Conservation (phyloP, 1,140 invertebrate genomes). For the Tribolium castaneum region DNA sequence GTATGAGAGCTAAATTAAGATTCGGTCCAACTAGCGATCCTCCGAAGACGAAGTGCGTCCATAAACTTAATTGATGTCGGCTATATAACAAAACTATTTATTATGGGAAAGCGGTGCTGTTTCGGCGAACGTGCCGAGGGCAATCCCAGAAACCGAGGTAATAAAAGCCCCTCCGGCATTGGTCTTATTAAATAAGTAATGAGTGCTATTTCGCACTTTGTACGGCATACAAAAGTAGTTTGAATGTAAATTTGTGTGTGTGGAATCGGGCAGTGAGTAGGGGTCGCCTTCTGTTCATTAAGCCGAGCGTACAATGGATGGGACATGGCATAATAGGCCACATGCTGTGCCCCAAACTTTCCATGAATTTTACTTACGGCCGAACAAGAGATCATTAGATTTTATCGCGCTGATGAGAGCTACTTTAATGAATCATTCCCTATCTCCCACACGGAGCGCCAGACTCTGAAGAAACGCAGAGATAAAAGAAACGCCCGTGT, state of each 20-base stretch:
- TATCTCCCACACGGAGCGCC: not conserved
- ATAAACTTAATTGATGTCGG: conserved; percentile 31
- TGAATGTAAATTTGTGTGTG: conserved; percentile 32
- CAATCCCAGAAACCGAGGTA: conserved; percentile 34
- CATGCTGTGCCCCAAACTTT: conserved; percentile 20
- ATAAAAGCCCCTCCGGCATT: conserved; percentile 31
- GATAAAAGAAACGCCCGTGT: conserved; percentile 1
- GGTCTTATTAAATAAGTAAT: conserved; percentile 36
- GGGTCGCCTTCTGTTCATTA: conserved; percentile 32
- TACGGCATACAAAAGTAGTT: conserved; percentile 28
- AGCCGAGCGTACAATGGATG: conserved; percentile 13
- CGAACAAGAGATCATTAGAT: conserved; percentile 34
- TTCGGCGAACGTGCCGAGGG: conserved; percentile 27
- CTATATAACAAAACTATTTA: conserved; percentile 36
- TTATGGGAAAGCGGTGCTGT: conserved; percentile 33
- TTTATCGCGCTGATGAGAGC: conserved; percentile 28
- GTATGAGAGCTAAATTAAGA: conserved; percentile 8
- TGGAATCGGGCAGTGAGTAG: conserved; percentile 22
- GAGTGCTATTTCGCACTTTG: conserved; percentile 33
- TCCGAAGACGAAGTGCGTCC: conserved; percentile 18
- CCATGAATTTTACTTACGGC: conserved; percentile 25
- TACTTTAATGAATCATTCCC: conserved; percentile 27
- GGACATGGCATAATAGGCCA: conserved; percentile 22
- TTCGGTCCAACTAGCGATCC: conserved; percentile 15
- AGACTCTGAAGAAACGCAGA: not conserved